Base-by-base conservation (phyloP, 2,113 vertebrate genomes). In the Scopus umbretta region DNA sequence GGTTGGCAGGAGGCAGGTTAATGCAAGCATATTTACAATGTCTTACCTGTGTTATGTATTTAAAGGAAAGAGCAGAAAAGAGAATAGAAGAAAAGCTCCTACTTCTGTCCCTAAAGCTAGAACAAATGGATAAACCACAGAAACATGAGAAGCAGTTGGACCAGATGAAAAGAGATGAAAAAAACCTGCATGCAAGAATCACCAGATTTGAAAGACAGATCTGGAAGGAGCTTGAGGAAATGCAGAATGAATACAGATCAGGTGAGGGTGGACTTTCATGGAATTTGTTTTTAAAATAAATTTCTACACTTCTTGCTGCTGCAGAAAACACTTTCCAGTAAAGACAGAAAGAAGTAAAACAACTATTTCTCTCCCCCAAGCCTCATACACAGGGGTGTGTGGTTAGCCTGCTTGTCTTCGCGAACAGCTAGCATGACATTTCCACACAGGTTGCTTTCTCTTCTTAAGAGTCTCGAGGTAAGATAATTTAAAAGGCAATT, bases 161-260 rank as follows among this genome's bases (percentile, higher is more conserved):
- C 78, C 96, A 94, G 74, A 70, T 97, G 67, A 99, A 97, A 83
- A 74, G 34, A 15, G 94, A 87, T 30, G 98, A 98, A 73, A 97
- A 97, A 78, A 98, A 97, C 94, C 88, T 98, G 47, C 83, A 66
- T n/a, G 92, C 88, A 84, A 98, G 96, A 92, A 95, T 98, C 56
- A 91, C 42, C 66, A 97, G 96, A 73, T 75, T 98, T 93, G 98
- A 99, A 98, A 98, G 95, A 74, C 91, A 92, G 85, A 95, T 99
- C 59, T 98, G 98, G 96, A 95, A 95, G 53, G 98, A 98, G 93
- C 91, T 99, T 90, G 98, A 98, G 93, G 97, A 98, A 98, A 98
- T 99, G 80, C 98, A 98, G 91, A 98, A 85, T 59, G 98, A 99
- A 66, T 98, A 98, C 82, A 98, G 98, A 96, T 98, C 98, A 98